Conservation (phyloP, 2,113 vertebrate species). For the Nymphicus hollandicus region DNA sequence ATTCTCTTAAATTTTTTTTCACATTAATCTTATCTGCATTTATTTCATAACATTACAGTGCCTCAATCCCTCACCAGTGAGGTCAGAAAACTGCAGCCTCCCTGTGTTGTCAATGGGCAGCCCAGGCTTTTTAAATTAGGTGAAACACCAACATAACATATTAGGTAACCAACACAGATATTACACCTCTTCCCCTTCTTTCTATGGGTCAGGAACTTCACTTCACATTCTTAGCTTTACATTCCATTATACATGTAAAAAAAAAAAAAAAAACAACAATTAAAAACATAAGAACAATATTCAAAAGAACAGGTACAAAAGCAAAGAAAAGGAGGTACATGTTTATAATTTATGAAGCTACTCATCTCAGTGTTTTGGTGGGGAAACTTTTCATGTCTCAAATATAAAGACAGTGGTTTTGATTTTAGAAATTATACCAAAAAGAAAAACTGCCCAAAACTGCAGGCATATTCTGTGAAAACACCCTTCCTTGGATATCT, state of each 20-base stretch:
- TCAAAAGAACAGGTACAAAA: not conserved
- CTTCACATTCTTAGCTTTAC: not conserved
- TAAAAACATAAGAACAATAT: not conserved
- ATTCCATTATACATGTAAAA: not conserved
- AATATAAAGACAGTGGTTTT: not conserved
- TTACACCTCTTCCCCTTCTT: not conserved
- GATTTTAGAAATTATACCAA: not conserved
- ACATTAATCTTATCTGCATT: not conserved
- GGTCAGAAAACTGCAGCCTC: not conserved
- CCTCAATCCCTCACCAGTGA: accelerated
- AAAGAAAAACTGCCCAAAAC: not conserved
- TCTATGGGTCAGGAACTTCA: not conserved
- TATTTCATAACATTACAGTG: not conserved
- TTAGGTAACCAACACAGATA: not conserved
- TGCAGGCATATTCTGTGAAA: not conserved
- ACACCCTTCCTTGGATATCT: not conserved
- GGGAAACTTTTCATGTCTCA: not conserved
- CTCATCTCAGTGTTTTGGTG: not conserved
- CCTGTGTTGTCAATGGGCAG: not conserved
- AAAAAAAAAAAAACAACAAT: too few relatives aligned
- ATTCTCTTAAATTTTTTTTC: not conserved
- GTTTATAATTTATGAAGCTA: not conserved
- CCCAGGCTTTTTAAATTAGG: not conserved
- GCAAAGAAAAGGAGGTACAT: accelerated
- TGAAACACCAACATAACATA: not conserved